Evolutionary conservation across 1,140 invertebrate genomes (phyloP), one percentile per base, ranked within the genome.

Genomic region (Phthorimaea operculella): DNA sequence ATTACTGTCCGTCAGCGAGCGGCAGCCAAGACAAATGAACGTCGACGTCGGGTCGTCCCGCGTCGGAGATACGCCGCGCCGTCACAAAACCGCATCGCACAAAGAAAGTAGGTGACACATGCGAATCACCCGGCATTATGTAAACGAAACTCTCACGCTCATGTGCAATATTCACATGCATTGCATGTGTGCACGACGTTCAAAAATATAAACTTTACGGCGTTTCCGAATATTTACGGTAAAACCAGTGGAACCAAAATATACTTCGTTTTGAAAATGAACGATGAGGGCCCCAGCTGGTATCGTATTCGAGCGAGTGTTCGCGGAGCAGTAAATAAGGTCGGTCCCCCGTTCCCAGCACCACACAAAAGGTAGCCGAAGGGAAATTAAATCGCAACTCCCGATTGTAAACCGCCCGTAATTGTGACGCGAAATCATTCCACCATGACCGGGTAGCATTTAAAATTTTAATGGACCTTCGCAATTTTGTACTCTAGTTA

Each of bases 1-100:
- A 66, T 63, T 58, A 59, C 55, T 42, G 55, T 47, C 59, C 55
- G 62, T 64, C 58, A 64, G 44, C 61, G 52, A 62, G 42, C 45
- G 28, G 33, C 12, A 11, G 34, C 52, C 44, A 47, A 62, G 60
- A 58, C 56, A 68, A 68, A 64, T 60, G 62, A 60, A 55, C 56
- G 39, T 28, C 6, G 21, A 28, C 21, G 21, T 6, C 21, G 21
- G 6, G 21, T 28, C 21, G 2, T 28, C 52, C 52, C 42, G 34
- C n/a, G n/a, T 53, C n/a, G n/a, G n/a, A n/a, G n/a, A n/a, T n/a
- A n/a, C n/a, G n/a, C 36, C 33, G 54, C 53, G 52, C 4, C 21
- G 21, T 8, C 16, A 47, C 45, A 10, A 18, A 6, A 28, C 18
- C 9, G 28, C 21, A 10, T 11, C 10, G 21, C 44, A 50, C 48